These are phyloP conservation scores for Carcina quercana DNA, from an alignment of 2,888 invertebrate genomes.

Conservation along the genomic window DNA sequence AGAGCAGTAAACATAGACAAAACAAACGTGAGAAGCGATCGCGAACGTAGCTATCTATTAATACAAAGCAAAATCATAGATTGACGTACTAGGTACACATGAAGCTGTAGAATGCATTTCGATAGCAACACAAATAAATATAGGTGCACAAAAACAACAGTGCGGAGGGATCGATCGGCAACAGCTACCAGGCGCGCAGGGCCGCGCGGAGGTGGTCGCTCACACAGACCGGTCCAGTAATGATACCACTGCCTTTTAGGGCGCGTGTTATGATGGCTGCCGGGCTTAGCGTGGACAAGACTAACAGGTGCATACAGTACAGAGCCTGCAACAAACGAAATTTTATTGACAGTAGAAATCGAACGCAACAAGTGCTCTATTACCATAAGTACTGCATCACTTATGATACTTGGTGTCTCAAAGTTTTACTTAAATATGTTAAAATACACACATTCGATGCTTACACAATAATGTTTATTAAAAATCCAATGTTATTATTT, in stretches of 20 bases:
- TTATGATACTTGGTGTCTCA: too few relatives aligned
- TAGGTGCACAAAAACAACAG: slow-evolving; percentile 51
- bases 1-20: neutral
- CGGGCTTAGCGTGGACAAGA: slow-evolving; percentile 45
- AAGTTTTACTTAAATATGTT: too few relatives aligned
- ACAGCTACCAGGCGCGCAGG: slow-evolving; percentile 57
- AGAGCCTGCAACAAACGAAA: too few relatives aligned
- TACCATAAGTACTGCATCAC: too few relatives aligned
- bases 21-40: neutral
- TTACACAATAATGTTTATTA: too few relatives aligned
- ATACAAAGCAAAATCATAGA: slow-evolving; percentile 6
- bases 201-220: slow-evolving; percentile 38
- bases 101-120: slow-evolving; percentile 33
- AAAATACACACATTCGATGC: too few relatives aligned
- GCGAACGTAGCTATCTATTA: too few relatives aligned
- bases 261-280: slow-evolving; percentile 57
- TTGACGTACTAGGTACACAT: slow-evolving; percentile 28
- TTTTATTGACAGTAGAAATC: too few relatives aligned
- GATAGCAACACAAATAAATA: slow-evolving; percentile 60
- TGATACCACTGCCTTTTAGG: slow-evolving; percentile 69
- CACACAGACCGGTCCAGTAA: slow-evolving; percentile 51
- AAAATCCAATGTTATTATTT: neutral
- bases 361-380: too few relatives aligned
- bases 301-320: too few relatives aligned
- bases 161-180: slow-evolving; percentile 31